Evolutionary conservation across 1,140 invertebrate species (phyloP).

Genomic region (Polypedilum vanderplanki): DNA sequence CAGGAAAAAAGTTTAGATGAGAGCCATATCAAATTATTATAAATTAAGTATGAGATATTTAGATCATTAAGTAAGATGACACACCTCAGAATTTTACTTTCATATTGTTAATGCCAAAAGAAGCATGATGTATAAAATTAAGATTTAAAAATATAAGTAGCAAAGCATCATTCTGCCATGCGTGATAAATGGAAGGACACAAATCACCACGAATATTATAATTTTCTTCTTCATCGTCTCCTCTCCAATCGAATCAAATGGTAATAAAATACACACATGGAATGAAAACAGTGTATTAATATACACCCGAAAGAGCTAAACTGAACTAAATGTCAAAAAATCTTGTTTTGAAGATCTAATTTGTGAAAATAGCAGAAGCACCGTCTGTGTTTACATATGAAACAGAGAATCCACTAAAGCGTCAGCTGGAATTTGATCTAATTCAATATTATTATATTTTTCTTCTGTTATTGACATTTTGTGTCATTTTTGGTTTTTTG

Average conservation of each 20-base stretch:
- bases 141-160: too few species aligned
- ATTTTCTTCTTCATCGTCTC: too few species aligned
- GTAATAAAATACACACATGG: too few species aligned
- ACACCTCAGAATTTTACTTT: neutral
- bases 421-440: neutral
- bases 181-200: too few species aligned
- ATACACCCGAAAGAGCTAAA: neutral
- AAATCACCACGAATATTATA: too few species aligned
- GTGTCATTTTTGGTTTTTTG: neutral
- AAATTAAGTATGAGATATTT: neutral
- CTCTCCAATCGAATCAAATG: too few species aligned
- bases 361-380: neutral
- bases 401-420: neutral
- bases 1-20: neutral
- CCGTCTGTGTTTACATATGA: too few species aligned
- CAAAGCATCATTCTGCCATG: too few species aligned
- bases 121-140: too few species aligned
- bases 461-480: neutral
- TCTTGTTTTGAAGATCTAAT: slow-evolving; percentile 1
- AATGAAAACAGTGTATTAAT: too few species aligned
- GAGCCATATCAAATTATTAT: neutral
- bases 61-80: neutral
- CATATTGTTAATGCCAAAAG: too few species aligned
- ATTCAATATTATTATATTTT: neutral
- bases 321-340: slow-evolving; percentile 7